phyloP scores from a whole-genome alignment of 1,140 invertebrate species.

The Anastatus disparis region DNA sequence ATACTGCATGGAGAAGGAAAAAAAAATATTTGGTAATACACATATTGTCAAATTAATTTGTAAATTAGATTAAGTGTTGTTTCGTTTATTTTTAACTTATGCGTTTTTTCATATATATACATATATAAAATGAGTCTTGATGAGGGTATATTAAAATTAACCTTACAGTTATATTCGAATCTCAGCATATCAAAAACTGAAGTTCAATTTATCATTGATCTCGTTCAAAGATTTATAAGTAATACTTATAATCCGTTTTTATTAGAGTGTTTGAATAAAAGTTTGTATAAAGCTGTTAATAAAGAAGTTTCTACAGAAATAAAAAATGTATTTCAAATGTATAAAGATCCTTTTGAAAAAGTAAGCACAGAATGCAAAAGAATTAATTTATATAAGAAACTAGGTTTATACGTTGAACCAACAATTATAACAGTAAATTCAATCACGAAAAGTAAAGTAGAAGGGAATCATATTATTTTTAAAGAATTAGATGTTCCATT shows the following conservation, averaged over 20 bases:
- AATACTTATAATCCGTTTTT: conserved; percentile 11
- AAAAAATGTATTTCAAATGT: background rate
- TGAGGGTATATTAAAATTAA: background rate
- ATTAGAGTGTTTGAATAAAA: background rate
- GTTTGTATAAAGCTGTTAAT: background rate
- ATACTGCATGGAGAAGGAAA: conserved; percentile 1
- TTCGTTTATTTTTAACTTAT: background rate
- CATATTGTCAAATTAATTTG: background rate
- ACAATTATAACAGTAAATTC: background rate
- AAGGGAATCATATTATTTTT: background rate
- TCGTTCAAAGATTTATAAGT: background rate
- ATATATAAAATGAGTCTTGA: background rate
- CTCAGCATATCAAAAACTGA: background rate
- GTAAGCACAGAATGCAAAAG: background rate
- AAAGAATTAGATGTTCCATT: background rate
- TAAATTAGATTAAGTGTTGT: background rate
- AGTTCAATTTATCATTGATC: background rate
- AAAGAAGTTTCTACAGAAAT: background rate
- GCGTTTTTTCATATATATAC: background rate
- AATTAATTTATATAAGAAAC: background rate
- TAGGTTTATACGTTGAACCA: background rate
- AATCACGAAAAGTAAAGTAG: background rate
- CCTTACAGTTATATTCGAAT: background rate
- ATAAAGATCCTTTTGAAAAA: background rate
- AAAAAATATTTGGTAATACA: background rate